These are phyloP conservation scores for Norana najaformis DNA, from an alignment of 2,888 invertebrate species.

Conservation along the genomic window DNA sequence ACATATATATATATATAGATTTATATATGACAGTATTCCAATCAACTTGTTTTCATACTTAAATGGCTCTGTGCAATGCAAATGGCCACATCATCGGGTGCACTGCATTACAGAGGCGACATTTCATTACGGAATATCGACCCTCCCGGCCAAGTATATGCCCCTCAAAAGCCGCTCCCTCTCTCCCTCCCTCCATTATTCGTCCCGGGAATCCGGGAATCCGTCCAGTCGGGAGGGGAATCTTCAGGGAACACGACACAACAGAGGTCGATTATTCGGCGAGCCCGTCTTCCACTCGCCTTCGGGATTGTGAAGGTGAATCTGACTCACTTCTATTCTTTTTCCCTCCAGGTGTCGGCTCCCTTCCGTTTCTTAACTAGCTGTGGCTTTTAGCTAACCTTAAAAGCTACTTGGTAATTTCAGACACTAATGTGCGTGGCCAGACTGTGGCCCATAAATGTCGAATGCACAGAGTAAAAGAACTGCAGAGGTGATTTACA, in stretches of 20 bases:
- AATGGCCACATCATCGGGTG: background rate
- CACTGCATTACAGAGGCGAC: background rate
- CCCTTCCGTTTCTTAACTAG: background rate
- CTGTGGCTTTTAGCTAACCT: too few species aligned
- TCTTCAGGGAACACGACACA: background rate
- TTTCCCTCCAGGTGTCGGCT: background rate
- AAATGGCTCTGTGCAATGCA: background rate
- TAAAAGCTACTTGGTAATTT: background rate
- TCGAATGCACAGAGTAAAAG: too few species aligned
- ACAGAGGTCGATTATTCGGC: background rate
- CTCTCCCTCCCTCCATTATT: background rate
- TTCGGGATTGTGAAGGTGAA: background rate
- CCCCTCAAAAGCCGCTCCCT: background rate
- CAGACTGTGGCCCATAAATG: background rate
- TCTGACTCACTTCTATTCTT: background rate
- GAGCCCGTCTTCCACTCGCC: background rate
- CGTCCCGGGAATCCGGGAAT: background rate
- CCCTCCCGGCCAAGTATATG: background rate
- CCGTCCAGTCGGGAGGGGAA: background rate
- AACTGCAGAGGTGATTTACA: background rate
- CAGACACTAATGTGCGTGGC: background rate
- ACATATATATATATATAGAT: too few species aligned
- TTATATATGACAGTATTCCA: background rate
- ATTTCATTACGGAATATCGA: background rate
- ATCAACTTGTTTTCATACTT: background rate